Evolutionary conservation across 1,140 invertebrate genomes (phyloP).

Genomic region (Plodia interpunctella): DNA sequence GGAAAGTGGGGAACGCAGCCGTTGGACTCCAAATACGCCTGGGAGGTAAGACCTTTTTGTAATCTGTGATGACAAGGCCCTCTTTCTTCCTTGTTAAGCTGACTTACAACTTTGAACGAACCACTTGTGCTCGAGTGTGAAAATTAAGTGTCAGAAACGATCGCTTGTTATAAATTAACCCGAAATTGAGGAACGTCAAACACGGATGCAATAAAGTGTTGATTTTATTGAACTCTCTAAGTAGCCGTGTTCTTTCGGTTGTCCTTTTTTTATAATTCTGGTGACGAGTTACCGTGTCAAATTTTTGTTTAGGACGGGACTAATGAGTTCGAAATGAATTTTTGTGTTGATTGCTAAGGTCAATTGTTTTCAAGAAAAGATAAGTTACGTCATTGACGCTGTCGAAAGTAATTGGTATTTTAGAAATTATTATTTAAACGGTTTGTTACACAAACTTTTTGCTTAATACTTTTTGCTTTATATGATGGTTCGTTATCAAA

Average conservation of each 20-base stretch:
- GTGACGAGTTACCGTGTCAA: constrained; percentile 16
- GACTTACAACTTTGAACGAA: constrained; percentile 34
- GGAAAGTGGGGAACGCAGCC: constrained; percentile 82
- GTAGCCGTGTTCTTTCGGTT: constrained; percentile 36
- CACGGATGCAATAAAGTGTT: constrained; percentile 58
- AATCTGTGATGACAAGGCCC: constrained; percentile 31
- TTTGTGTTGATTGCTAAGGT: background rate
- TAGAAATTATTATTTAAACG: too few species aligned
- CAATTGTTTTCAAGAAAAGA: constrained; percentile 3
- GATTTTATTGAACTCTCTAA: constrained; percentile 61
- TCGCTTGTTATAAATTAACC: constrained; percentile 55
- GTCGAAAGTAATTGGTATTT: background rate
- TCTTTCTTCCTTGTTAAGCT: constrained; percentile 25
- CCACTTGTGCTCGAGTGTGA: constrained; percentile 56
- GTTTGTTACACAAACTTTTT: too few species aligned
- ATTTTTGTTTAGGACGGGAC: constrained; percentile 8
- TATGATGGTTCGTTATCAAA: too few species aligned
- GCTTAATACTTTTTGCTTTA: too few species aligned
- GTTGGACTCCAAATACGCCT: constrained; percentile 81
- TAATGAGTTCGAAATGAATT: background rate
- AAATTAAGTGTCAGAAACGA: constrained; percentile 39
- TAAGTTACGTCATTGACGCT: too few species aligned
- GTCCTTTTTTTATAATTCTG: constrained; percentile 20
- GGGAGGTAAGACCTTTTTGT: constrained; percentile 82
- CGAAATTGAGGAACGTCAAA: constrained; percentile 39